Evolutionary conservation across 1,140 invertebrate species (phyloP), one percentile per base, ranked within the genome.

Genomic region (Octopus bimaculoides): DNA sequence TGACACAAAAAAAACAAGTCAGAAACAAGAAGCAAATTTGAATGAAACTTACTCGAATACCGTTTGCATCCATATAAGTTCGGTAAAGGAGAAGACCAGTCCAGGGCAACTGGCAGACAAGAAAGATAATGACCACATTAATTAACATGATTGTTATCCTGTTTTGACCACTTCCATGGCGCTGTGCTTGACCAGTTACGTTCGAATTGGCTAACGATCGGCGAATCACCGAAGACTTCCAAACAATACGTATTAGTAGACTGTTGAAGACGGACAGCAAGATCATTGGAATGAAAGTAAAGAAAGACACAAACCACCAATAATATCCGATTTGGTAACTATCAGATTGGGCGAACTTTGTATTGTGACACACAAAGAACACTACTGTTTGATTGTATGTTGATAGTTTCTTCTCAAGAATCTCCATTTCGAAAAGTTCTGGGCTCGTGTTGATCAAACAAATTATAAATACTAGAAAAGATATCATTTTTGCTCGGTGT

Each of bases 71-170:
- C 52, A 81, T 54, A 73, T 85, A 86, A 0, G 84, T 83, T 14
- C 79, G 80, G 78, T 85, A 86, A n/a, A 87, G 77, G 61, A 86
- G 80, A 26, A 84, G 56, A 20, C 91, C 85, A 0, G 94, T 93
- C 76, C 92, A 92, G 0, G 94, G 94, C 54, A 93, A 89, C 87
- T 95, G 94, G 84, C 94, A 95, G 0, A 94, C 84, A 14, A 95
- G 89, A 85, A 95, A 95, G 78, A 95, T 90, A 4, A 95, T 89
- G 0, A 95, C 94, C 4, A 95, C 94, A 1, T 93, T 92, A 73
- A 95, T 95, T 7, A 95, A 88, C 83, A 94, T 94, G 12, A 94
- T 92, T 4, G 94, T 95, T 77, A 95, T 94, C 66, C 93, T 82
- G 12, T 87, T 87, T 80, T 87, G 88, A 77, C 87, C 86, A 4